Conservation (phyloP, 2,888 invertebrate species). For the Cerastis leucographa region DNA sequence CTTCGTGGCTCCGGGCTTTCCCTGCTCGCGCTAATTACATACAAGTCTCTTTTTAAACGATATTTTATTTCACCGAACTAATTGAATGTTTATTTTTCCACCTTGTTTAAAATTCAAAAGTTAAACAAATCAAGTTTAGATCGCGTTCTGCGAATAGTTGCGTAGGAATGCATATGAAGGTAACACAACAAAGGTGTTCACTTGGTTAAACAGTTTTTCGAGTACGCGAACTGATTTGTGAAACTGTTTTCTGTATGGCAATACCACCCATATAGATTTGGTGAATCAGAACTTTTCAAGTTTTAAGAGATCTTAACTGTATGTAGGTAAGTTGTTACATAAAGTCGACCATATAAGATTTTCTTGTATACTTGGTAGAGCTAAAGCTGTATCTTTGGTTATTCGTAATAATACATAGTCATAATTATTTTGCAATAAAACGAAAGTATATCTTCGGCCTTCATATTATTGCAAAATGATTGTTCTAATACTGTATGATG, state of each 20-base stretch:
- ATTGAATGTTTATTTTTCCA: conserved; percentile 14
- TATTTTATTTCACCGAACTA: conserved; percentile 36
- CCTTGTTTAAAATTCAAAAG: conserved; percentile 23
- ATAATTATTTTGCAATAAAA: conserved; percentile 20
- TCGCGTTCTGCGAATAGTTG: conserved; percentile 27
- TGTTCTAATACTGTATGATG: conserved; percentile 4
- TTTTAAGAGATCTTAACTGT: conserved; percentile 12
- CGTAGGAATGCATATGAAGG: conserved; percentile 34
- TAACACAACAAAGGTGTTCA: too few relatives aligned
- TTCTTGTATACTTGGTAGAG: conserved; percentile 3
- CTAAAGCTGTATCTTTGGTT: conserved; percentile 3
- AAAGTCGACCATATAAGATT: conserved; percentile 12
- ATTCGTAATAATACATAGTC: neutral
- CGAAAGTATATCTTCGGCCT: conserved; percentile 31
- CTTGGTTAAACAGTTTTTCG: conserved; percentile 24
- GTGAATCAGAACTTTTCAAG: conserved; percentile 31
- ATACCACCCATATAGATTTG: conserved; percentile 30
- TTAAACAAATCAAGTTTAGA: conserved; percentile 25
- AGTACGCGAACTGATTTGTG: conserved; percentile 24
- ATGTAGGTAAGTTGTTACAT: conserved; percentile 22
- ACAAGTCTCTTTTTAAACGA: conserved; percentile 16
- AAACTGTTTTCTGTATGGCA: conserved; percentile 28
- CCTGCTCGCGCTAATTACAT: conserved; percentile 46
- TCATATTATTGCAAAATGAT: conserved; percentile 25
- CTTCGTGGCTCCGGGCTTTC: conserved; percentile 48